Percentiles rank a stretch among this genome's conserved stretches.
These are phyloP conservation scores for Mythimna loreyi DNA, from an alignment of 2,888 invertebrate species.

Conservation along the genomic window DNA sequence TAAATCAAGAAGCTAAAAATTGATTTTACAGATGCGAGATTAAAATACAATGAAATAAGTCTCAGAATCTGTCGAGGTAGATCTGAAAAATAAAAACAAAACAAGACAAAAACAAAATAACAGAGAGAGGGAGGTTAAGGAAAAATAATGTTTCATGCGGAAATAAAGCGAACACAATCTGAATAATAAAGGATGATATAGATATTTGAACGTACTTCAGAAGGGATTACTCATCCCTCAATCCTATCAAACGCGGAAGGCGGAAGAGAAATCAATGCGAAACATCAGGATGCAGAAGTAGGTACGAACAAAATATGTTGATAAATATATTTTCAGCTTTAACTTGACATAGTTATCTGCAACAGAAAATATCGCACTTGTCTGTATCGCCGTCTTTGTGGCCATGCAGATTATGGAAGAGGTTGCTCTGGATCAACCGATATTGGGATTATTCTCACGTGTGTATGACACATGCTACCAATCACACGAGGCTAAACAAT, in stretches of 20 bases:
- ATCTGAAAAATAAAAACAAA: neutral
- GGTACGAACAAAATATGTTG: slow-evolving; percentile 19
- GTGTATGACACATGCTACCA: neutral
- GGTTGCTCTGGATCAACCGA: neutral
- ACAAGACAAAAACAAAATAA: neutral
- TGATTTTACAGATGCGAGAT: neutral
- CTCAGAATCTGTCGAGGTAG: neutral
- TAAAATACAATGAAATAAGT: neutral
- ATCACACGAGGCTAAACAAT: neutral
- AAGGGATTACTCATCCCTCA: slow-evolving; percentile 29
- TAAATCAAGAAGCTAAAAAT: neutral
- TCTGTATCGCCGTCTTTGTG: slow-evolving; percentile 18
- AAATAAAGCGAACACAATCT: slow-evolving; percentile 8
- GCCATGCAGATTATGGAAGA: slow-evolving; percentile 21
- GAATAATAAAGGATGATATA: neutral
- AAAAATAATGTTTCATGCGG: neutral
- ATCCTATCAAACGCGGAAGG: slow-evolving; percentile 46
- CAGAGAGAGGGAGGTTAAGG: neutral
- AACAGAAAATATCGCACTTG: slow-evolving; percentile 4
- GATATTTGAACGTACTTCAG: neutral
- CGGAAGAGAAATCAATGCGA: slow-evolving; percentile 39
- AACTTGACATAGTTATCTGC: slow-evolving; percentile 21
- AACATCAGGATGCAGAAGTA: slow-evolving; percentile 16
- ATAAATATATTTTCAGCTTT: slow-evolving; percentile 27
- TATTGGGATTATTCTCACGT: slow-evolving; percentile 20